A percentile compares a stretch with the other conserved stretches of the same genome.
These are phyloP conservation scores for Hymenopus coronatus DNA, from an alignment of 2,888 invertebrate species.

Conservation along the genomic window DNA sequence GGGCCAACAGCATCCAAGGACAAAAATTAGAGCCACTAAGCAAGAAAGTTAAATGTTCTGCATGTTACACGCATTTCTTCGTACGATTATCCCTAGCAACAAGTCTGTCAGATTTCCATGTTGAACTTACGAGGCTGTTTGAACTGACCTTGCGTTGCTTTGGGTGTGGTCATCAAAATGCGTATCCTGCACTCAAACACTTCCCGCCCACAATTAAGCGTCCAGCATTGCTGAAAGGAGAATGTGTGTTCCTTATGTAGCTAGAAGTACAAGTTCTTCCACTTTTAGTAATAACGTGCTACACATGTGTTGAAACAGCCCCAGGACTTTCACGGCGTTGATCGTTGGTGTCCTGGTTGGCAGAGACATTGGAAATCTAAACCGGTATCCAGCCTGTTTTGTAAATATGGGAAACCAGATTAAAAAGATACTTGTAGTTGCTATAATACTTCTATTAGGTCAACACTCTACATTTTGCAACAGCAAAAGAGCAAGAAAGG, in stretches of 20 bases:
- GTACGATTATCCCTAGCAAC: background rate
- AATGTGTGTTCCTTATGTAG: too few species aligned
- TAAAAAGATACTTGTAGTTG: background rate
- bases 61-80: background rate
- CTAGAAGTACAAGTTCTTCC: background rate
- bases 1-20: background rate
- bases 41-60: background rate
- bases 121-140: background rate
- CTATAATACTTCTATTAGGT: background rate
- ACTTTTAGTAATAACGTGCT: background rate
- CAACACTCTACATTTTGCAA: background rate
- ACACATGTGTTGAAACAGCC: background rate
- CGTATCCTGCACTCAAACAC: background rate
- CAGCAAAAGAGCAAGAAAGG: background rate
- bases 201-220: background rate
- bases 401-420: background rate
- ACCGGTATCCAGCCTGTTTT: background rate
- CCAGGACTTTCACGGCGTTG: background rate
- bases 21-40: background rate
- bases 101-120: background rate
- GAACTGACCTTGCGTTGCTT: background rate
- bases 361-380: background rate
- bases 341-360: background rate
- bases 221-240: background rate
- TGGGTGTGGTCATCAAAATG: background rate